Evolutionary conservation across 2,888 invertebrate genomes (phyloP).

Genomic region (Vandiemenella viatica): DNA sequence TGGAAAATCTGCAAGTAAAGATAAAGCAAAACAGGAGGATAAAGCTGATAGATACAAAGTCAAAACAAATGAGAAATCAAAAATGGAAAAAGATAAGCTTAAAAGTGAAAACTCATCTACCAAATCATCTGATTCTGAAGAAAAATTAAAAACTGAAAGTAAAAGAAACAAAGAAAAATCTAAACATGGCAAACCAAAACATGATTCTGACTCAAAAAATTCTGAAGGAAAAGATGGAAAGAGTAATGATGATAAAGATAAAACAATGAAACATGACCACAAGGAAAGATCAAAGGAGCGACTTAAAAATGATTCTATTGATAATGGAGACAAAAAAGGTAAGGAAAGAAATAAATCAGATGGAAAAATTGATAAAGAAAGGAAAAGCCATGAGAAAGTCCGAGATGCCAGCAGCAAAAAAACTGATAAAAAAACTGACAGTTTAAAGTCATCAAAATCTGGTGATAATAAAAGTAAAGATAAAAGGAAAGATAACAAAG

Average conservation of each 20-base stretch:
- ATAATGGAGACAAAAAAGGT: conserved; percentile 20
- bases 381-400: neutral
- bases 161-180: conserved; percentile 9
- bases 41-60: conserved; percentile 10
- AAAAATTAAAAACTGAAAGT: neutral
- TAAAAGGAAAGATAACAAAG: conserved; percentile 4
- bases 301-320: conserved; percentile 18
- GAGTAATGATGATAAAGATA: conserved; percentile 18
- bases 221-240: conserved; percentile 17
- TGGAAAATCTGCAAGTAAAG: conserved; percentile 11
- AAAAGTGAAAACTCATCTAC: neutral
- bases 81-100: conserved; percentile 30
- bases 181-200: conserved; percentile 11
- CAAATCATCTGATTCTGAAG: neutral
- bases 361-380: conserved; percentile 18
- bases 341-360: conserved; percentile 19
- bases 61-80: conserved; percentile 33
- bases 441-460: neutral
- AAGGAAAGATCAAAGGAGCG: conserved; percentile 20
- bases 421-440: neutral
- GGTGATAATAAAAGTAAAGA: conserved; percentile 4
- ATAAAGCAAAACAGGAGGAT: conserved; percentile 12
- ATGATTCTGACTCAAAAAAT: conserved; percentile 17
- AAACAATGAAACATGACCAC: conserved; percentile 21
- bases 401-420: neutral